Conservation (phyloP, 2,888 invertebrate genomes). For the Escarpia spicata region DNA sequence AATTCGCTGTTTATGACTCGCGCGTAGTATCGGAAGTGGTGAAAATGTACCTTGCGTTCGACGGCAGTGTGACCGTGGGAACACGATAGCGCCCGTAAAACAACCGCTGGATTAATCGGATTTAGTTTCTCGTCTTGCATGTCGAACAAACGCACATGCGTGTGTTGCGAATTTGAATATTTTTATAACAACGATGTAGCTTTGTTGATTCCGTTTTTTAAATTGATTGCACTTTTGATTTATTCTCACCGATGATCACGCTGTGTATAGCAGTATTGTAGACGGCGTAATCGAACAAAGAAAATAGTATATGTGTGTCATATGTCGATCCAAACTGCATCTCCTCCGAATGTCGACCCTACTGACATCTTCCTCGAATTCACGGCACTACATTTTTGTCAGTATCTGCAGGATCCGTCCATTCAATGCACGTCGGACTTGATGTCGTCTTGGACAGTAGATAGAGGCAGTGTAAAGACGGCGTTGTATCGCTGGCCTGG, state of each 20-base stretch:
- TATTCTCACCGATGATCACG: not conserved
- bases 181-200: slow-evolving; percentile 4
- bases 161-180: not conserved
- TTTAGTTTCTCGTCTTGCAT: not conserved
- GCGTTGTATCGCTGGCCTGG: not conserved
- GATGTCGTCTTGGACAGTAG: not conserved
- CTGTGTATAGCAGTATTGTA: not conserved
- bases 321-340: not conserved
- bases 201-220: not conserved
- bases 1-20: not conserved
- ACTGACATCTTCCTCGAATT: not conserved
- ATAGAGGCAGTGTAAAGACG: not conserved
- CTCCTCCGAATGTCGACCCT: not conserved
- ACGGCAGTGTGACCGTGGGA: not conserved
- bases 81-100: not conserved
- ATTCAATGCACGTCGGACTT: not conserved
- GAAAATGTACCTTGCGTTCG: not conserved
- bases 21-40: not conserved
- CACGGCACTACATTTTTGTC: not conserved
- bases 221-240: not conserved
- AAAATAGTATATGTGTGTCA: not conserved
- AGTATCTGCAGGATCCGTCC: not conserved
- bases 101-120: not conserved
- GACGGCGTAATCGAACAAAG: not conserved
- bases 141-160: not conserved